Evolutionary conservation across 1,140 invertebrate genomes (phyloP), one percentile per base, ranked within the genome.

Genomic region (Choristoneura fumiferana): DNA sequence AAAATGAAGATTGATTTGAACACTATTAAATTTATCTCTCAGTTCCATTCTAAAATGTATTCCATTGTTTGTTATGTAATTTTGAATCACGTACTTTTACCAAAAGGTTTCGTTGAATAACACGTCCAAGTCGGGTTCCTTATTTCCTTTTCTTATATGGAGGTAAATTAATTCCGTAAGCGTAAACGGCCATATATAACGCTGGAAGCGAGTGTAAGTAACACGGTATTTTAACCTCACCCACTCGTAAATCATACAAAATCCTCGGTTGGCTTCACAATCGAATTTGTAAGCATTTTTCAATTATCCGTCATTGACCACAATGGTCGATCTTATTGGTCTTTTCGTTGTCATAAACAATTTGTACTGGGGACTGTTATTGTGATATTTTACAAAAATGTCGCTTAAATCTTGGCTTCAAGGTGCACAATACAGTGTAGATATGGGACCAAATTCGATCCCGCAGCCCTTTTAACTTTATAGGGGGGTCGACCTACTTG

Each of bases 291-390:
- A 71, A 81, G 73, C 68, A 70, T 81, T 84, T 84, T 82, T 79
- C 76, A 82, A 83, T 86, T 79, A 83, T 78, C 67, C 72, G 72
- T 81, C 75, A 84, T 86, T 83, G 81, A 83, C 80, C 76, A 77
- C 76, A 80, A 78, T 76, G 68, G 73, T 35, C 71, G 67, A 64
- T 65, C 69, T 76, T 73, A 79, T 77, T 78, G 81, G 72, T 63
- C 74, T 78, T 81, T 82, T 84, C 63, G 69, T 38, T 54, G 56
- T 74, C 66, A 66, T 73, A 76, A 78, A 77, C 71, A 80, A 77
- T 78, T 79, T 75, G 75, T 75, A 65, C 54, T 12, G 17, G 56
- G 40, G 66, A 68, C 59, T 56, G 63, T 59, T 22, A 52, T 34
- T 15, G 22, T 52, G 14, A 54, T 13, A 8, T 14, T 54, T 18